Percentiles rank a stretch among this genome's conserved stretches.
Evolutionary conservation across 2,888 invertebrate species (phyloP).

Genomic region (Phaonia tiefii): DNA sequence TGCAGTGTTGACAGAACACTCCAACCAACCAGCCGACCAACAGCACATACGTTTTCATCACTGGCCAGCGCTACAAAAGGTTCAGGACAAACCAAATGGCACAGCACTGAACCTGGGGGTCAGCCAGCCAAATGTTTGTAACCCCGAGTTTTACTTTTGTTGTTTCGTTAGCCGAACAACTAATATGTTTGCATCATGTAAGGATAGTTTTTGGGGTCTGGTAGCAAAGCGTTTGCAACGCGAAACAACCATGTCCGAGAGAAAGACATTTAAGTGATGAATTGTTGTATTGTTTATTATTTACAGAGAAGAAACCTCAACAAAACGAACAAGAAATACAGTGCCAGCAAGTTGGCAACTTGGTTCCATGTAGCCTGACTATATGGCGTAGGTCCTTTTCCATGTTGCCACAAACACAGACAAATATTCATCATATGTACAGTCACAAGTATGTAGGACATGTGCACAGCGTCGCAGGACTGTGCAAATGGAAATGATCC

Average conservation of each 20-base stretch:
- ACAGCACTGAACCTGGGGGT: constrained; percentile 11
- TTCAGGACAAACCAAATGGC: neutral
- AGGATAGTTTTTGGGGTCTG: neutral
- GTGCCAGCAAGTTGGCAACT: no score
- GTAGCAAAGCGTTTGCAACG: constrained; percentile 39
- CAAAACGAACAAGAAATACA: constrained; percentile 26
- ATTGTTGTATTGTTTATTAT: constrained; percentile 73
- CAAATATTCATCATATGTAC: neutral
- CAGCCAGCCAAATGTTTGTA: constrained; percentile 9
- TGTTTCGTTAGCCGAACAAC: neutral
- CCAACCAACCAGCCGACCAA: constrained; percentile 71
- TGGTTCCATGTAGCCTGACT: no score
- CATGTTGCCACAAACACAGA: constrained; percentile 11
- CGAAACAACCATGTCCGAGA: constrained; percentile 60
- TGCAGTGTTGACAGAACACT: constrained; percentile 76
- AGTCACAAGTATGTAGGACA: neutral
- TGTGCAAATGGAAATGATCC: constrained; percentile 31
- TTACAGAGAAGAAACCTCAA: constrained; percentile 66
- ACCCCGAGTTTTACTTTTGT: neutral
- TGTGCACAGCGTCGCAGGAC: neutral
- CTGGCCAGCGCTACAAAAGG: constrained; percentile 19
- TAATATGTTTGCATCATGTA: neutral
- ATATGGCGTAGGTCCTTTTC: no score
- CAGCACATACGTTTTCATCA: constrained; percentile 67
- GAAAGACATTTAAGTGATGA: constrained; percentile 73